Evolutionary conservation across 2,113 vertebrate genomes (phyloP), one percentile per base, ranked within the genome.

Genomic region (Origma solitaria): DNA sequence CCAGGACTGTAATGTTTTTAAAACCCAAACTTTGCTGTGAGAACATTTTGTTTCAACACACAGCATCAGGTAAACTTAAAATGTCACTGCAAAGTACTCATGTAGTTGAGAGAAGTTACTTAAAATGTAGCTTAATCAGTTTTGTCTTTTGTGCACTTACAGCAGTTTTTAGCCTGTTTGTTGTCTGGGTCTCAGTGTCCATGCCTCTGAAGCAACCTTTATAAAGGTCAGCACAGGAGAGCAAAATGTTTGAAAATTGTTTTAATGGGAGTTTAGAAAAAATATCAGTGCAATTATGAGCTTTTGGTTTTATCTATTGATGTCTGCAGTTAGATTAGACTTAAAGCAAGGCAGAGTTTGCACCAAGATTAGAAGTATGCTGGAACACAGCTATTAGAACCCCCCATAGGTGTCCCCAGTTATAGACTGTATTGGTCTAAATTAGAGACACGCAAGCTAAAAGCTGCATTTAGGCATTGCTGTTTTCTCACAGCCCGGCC

Each of bases 401-500:
- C 2, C 7, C 0, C 4, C 8, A 9, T 27, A 11, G 11, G 15
- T 65, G 33, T 49, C 45, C 38, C 35, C 24, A 47, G 37, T 58
- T 70, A 8, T 21, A 75, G 40, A 20, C n/a, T 76, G 2, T 50
- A 20, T 49, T 58, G 40, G 17, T 13, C 23, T 77, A 73, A 53
- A 65, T 30, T 9, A 27, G 17, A 45, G 18, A 16, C 60, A 2
- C 13, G 10, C 35, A 11, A 23, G 30, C 25, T 76, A 33, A 47
- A 69, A 71, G 23, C 89, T 51, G 8, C 76, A 92, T 16, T 61
- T 93, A n/a, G n/a, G 10, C 15, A 79, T 85, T 31, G 51, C 42
- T 73, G 7, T 82, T 85, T 84, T 93, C 88, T 92, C 87, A 83
- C 96, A 99, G 99, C 99, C 12, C 98, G 99, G 35, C 99, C 99